Evolutionary conservation across 2,797 vertebrate genomes (phyloP).

Genomic region (Gadopsis bispinosus): DNA sequence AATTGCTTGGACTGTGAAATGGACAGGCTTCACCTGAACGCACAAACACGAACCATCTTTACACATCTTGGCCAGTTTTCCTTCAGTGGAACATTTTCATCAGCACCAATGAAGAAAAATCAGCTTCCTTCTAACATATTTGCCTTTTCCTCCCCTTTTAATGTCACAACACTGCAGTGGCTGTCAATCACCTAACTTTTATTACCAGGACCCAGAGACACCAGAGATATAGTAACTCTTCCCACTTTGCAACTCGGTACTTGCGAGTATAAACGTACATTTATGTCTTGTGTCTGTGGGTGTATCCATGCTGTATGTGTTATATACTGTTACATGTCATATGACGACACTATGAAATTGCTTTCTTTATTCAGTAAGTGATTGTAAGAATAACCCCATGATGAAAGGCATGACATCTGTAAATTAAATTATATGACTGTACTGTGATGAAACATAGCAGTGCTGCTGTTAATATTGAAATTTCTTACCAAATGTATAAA

Average conservation of each 20-base stretch:
- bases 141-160: background rate
- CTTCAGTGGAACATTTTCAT: background rate
- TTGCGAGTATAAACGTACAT: background rate
- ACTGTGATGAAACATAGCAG: no score
- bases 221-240: background rate
- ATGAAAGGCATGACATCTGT: background rate
- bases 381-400: background rate
- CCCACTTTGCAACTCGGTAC: background rate
- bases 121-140: background rate
- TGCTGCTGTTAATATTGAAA: no score
- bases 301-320: background rate
- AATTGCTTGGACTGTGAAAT: constrained; percentile 89
- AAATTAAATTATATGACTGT: no score
- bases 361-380: background rate
- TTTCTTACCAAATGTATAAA: no score
- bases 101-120: background rate
- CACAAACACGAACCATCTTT: constrained; percentile 3
- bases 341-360: background rate
- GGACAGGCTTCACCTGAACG: constrained; percentile 84
- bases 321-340: background rate
- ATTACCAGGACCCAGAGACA: background rate
- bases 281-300: background rate
- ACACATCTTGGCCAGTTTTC: background rate
- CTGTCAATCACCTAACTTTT: background rate
- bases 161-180: background rate